Conservation (phyloP, 2,797 vertebrate species). For the Myiotriccus ornatus region DNA sequence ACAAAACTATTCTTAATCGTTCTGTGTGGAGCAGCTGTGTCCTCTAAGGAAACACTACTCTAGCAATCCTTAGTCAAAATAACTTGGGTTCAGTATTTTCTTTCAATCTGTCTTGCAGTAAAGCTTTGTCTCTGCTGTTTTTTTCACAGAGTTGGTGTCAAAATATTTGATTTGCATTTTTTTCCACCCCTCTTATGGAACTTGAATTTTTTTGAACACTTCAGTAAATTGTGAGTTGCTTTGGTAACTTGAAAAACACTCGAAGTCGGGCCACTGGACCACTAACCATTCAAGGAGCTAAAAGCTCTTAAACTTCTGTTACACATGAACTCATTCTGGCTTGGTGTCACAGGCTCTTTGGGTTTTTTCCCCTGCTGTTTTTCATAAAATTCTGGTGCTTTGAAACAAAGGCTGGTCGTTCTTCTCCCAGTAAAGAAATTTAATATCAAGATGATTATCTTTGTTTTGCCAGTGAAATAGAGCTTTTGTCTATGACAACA, state of each 20-base stretch:
- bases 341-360: background rate
- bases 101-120: background rate
- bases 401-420: background rate
- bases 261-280: accelerated
- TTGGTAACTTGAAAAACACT: background rate
- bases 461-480: background rate
- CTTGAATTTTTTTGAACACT: background rate
- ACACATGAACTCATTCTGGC: background rate
- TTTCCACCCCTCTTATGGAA: background rate
- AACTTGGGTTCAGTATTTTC: background rate
- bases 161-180: background rate
- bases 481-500: background rate
- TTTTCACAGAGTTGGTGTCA: background rate
- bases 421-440: background rate
- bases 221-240: background rate
- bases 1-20: background rate
- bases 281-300: background rate
- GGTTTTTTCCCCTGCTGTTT: background rate
- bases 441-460: background rate
- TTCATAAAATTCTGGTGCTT: background rate
- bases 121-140: background rate
- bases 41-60: background rate
- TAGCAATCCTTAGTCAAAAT: background rate
- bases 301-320: background rate
- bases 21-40: background rate